Evolutionary conservation across 2,113 vertebrate species (phyloP).

Genomic region (Vombatus ursinus): DNA sequence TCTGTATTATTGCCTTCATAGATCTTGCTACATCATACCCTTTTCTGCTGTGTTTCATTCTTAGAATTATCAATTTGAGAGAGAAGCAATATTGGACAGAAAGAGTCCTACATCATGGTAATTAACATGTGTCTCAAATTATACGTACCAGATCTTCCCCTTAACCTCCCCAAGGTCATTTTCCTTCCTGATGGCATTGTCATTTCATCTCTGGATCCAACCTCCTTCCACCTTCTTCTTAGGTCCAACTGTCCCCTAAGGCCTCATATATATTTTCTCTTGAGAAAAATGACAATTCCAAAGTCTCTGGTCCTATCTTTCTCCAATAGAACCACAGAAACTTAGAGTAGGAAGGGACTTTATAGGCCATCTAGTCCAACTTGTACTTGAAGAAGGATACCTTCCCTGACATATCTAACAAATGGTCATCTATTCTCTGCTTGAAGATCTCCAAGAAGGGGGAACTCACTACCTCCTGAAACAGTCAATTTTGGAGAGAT

Average conservation of each 20-base stretch:
- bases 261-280: not conserved
- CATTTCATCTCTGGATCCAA: not conserved
- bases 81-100: not conserved
- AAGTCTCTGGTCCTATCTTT: not conserved
- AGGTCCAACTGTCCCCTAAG: not conserved
- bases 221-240: not conserved
- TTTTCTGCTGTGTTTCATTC: not conserved
- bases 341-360: not conserved
- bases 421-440: no score
- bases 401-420: no score
- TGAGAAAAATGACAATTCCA: no score
- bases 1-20: not conserved
- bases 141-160: rapidly evolving
- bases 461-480: no score
- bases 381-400: no score
- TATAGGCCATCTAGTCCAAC: not conserved
- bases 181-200: rapidly evolving
- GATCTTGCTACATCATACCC: not conserved
- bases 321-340: not conserved
- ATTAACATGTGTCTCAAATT: not conserved
- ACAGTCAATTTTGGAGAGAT: no score
- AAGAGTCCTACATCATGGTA: not conserved
- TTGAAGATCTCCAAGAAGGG: no score
- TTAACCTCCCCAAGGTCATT: not conserved
- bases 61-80: not conserved